phyloP scores from a whole-genome alignment of 2,113 vertebrate genomes.

The Diadophis punctatus region DNA sequence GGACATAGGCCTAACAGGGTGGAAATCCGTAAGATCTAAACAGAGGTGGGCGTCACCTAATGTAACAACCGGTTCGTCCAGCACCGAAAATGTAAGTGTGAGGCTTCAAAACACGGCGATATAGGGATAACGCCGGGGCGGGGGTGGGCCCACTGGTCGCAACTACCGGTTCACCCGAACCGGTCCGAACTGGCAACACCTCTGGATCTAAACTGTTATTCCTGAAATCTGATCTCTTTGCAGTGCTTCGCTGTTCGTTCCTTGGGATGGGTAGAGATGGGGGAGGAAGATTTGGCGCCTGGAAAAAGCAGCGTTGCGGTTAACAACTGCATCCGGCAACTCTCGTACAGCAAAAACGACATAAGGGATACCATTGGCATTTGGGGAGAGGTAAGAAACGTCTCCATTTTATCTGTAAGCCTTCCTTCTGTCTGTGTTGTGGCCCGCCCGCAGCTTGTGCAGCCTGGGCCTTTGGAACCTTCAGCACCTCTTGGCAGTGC shows the following conservation, averaged over 20 bases:
- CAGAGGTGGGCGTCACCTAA: too few relatives aligned
- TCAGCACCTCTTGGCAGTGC: too few relatives aligned
- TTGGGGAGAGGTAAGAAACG: slow-evolving; percentile 88
- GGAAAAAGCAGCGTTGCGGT: slow-evolving; percentile 89
- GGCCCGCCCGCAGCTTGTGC: too few relatives aligned
- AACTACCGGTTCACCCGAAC: too few relatives aligned
- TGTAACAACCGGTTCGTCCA: too few relatives aligned
- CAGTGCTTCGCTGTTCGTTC: slow-evolving; percentile 93
- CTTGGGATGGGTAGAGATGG: slow-evolving; percentile 96
- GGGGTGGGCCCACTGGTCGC: too few relatives aligned
- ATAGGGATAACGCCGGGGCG: too few relatives aligned
- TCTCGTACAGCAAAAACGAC: slow-evolving; percentile 98
- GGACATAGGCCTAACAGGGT: too few relatives aligned
- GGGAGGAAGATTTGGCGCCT: slow-evolving; percentile 86
- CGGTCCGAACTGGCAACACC: too few relatives aligned
- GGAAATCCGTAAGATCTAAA: neutral
- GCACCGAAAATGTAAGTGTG: too few relatives aligned
- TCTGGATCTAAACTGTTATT: neutral
- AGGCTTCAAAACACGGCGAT: too few relatives aligned
- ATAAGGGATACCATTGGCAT: slow-evolving; percentile 92
- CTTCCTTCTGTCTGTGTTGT: accelerated
- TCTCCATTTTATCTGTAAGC: neutral
- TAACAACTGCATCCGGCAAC: slow-evolving; percentile 94
- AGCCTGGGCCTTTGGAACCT: too few relatives aligned
- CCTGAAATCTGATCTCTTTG: slow-evolving; percentile 3